Conservation (phyloP, 2,888 invertebrate genomes). For the Torymus aiolomorphi region DNA sequence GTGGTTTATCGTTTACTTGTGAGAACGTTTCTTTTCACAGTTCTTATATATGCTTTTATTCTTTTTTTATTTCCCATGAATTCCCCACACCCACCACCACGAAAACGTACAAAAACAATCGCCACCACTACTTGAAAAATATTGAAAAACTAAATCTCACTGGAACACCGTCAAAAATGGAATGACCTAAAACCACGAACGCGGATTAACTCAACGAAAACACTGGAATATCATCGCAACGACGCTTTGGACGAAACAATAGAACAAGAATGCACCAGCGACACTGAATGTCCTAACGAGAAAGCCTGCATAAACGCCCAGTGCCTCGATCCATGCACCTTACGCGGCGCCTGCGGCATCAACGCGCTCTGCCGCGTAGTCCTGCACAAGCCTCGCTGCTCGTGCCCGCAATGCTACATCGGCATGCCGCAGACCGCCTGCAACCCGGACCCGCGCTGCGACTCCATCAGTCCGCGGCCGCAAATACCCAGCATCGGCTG, state of each 20-base stretch:
- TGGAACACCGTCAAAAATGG: not conserved
- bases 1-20: conserved; percentile 79
- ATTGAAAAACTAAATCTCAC: conserved; percentile 12
- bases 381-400: conserved; percentile 90
- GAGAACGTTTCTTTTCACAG: conserved; percentile 90
- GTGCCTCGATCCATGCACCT: conserved; percentile 93
- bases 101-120: conserved; percentile 43
- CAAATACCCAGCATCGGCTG: conserved; percentile 79
- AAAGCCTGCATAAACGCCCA: conserved; percentile 93
- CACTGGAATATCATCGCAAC: too few relatives aligned
- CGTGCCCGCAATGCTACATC: conserved; percentile 91
- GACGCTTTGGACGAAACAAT: too few relatives aligned
- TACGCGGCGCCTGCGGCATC: conserved; percentile 91
- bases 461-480: conserved; percentile 80
- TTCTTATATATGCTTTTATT: conserved; percentile 88
- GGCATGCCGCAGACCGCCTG: conserved; percentile 89
- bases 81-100: conserved; percentile 53
- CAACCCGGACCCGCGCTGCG: conserved; percentile 87
- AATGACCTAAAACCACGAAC: conserved; percentile 4
- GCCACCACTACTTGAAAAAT: not conserved
- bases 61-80: conserved; percentile 75
- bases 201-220: not conserved
- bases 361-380: conserved; percentile 92
- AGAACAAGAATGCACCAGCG: conserved; percentile 92
- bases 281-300: conserved; percentile 93